Conservation (phyloP, 2,113 vertebrate species). For the Oreotragus oreotragus region DNA sequence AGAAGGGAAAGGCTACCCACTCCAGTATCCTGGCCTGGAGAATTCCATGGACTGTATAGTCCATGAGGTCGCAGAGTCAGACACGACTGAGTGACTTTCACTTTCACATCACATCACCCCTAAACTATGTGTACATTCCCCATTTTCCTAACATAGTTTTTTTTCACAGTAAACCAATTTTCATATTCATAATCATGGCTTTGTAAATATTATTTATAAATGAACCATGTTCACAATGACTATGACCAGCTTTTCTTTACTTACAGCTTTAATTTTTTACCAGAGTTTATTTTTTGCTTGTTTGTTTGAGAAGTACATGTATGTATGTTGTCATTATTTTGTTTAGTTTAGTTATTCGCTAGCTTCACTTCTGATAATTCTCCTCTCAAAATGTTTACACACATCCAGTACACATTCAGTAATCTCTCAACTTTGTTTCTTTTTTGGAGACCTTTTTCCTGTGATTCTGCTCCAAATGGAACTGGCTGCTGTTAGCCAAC, state of each 20-base stretch:
- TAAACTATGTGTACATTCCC: neutral
- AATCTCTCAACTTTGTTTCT: neutral
- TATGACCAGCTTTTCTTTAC: neutral
- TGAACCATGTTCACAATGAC: neutral
- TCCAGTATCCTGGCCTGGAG: too few species aligned
- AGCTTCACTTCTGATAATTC: neutral
- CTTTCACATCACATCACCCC: neutral
- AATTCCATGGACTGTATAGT: neutral
- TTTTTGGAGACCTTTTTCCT: neutral
- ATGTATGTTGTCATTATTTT: neutral
- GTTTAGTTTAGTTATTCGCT: neutral
- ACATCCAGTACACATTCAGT: neutral
- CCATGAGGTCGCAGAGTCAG: accelerated
- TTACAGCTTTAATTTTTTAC: neutral
- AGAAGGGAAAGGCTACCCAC: neutral
- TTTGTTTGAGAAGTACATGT: neutral
- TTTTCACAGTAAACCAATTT: neutral
- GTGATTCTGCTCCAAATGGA: too few species aligned
- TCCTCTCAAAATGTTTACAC: neutral
- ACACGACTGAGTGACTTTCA: neutral
- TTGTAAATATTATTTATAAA: neutral
- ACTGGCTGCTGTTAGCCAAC: too few species aligned
- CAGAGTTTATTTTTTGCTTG: neutral
- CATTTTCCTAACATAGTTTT: neutral
- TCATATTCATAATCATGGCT: neutral